Conservation (phyloP, 30 jellyfish, hydroid and myxozoan genomes). For the Rhopilema esculentum region DNA sequence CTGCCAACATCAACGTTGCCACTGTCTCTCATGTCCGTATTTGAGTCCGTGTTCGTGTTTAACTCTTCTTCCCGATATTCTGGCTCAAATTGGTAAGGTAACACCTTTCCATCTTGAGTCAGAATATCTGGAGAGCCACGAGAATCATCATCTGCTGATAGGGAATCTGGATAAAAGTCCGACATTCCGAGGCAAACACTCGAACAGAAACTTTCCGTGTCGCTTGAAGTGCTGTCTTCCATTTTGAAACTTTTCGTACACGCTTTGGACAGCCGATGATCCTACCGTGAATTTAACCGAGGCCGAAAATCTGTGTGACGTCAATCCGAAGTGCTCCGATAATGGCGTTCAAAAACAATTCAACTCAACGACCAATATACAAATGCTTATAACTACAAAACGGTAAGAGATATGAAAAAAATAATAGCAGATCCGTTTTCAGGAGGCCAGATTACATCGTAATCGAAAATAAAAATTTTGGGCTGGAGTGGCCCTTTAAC, state of each 20-base stretch:
- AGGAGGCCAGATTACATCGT: neutral
- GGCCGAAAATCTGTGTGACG: neutral
- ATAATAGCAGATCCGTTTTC: neutral
- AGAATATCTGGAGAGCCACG: too few species aligned
- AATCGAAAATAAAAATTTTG: neutral
- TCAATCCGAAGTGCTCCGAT: neutral
- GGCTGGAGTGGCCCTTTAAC: neutral
- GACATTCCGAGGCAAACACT: too few species aligned
- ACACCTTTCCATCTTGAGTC: too few species aligned
- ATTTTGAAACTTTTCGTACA: too few species aligned
- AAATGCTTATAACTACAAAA: neutral
- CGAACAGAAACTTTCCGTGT: too few species aligned
- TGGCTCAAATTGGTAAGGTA: neutral
- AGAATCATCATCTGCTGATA: too few species aligned
- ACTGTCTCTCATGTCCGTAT: neutral
- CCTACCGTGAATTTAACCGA: too few species aligned
- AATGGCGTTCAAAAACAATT: neutral
- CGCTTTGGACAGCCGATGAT: too few species aligned
- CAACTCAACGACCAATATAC: neutral
- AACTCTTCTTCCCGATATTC: neutral
- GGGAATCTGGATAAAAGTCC: too few species aligned
- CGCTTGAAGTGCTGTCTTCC: too few species aligned
- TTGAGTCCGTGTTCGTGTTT: neutral
- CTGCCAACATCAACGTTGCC: neutral
- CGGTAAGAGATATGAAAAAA: neutral